Base-by-base conservation (phyloP, 2,797 vertebrate genomes). In the Etheostoma perlongum region DNA sequence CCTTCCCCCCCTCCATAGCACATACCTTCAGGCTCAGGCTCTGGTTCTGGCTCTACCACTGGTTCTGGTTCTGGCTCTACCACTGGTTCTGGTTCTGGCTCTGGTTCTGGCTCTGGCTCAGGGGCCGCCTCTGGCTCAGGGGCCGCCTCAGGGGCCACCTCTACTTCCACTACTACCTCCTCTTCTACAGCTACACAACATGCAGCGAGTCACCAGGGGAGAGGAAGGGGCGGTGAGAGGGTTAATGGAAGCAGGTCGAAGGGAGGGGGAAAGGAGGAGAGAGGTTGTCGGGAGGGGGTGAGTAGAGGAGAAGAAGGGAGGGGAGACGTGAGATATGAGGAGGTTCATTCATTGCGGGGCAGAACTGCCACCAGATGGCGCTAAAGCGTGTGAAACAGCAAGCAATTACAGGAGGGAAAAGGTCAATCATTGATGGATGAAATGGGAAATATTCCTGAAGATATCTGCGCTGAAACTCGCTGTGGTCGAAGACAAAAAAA, bases 101-200 rank as follows among this genome's bases (percentile, higher is more conserved):
- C 93, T 79, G 89, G 80, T 0, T 92, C 91, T 62, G 88, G 80
- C 0, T 93, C 90, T 54, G 81, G 73, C 23, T 93, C 90, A 78
- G 91, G 72, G 74, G 93, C 91, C 58, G 91, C 78, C 62, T 83
- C 87, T 15, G 72, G 74, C 78, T 93, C 92, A 48, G 88, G 92
- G 81, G 91, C 93, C 85, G 90, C 91, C 94, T 96, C 93, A 88
- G 95, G 92, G 85, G 94, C 93, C 91, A 95, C 94, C 89, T 96
- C 96, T 95, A 95, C 95, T 76, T 93, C 91, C 87, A 89, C 85
- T 90, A 92, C 92, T 93, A 93, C 84, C 81, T 89, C 92, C 85
- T 90, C 92, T 85, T 90, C 86, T 92, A 92, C 90, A 60, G 88
- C 89, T 94, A 15, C 95, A 96, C 92, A 88, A 68, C 95, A 95